Conservation (phyloP, 2,888 invertebrate genomes). For the Caenorhabditis plicata region DNA sequence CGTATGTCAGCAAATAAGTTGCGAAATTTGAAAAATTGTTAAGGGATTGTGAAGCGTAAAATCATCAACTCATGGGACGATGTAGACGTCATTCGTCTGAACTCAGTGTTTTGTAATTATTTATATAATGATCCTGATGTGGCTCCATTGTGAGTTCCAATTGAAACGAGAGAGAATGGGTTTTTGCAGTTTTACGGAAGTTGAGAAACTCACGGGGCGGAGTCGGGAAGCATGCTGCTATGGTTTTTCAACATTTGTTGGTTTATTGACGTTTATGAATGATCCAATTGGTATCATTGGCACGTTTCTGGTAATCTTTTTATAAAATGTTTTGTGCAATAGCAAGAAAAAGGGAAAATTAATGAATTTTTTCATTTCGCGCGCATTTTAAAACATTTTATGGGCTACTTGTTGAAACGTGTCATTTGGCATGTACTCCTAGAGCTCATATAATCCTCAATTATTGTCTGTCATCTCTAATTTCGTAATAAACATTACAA, state of each 20-base stretch:
- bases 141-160: constrained; percentile 8
- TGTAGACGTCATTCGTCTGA: constrained; percentile 19
- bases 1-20: not conserved
- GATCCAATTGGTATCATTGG: constrained; percentile 21
- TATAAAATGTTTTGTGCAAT: no score
- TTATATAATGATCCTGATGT: constrained; percentile 8
- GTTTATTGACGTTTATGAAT: constrained; percentile 6
- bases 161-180: not conserved
- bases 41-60: constrained; percentile 2
- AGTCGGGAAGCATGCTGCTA: constrained; percentile 19
- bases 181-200: constrained; percentile 10
- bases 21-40: not conserved
- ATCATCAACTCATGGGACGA: constrained; percentile 27
- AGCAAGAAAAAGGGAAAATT: no score
- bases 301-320: constrained; percentile 15
- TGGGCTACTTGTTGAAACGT: no score
- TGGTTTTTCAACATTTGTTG: not conserved
- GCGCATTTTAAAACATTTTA: no score
- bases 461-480: no score
- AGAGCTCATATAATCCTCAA: no score
- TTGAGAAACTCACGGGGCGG: constrained; percentile 11
- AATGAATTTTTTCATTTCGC: no score
- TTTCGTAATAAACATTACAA: no score
- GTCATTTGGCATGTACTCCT: no score
- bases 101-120: constrained; percentile 14